These are phyloP conservation scores for Neodiprion fabricii DNA, from an alignment of 1,140 invertebrate genomes.

Conservation along the genomic window DNA sequence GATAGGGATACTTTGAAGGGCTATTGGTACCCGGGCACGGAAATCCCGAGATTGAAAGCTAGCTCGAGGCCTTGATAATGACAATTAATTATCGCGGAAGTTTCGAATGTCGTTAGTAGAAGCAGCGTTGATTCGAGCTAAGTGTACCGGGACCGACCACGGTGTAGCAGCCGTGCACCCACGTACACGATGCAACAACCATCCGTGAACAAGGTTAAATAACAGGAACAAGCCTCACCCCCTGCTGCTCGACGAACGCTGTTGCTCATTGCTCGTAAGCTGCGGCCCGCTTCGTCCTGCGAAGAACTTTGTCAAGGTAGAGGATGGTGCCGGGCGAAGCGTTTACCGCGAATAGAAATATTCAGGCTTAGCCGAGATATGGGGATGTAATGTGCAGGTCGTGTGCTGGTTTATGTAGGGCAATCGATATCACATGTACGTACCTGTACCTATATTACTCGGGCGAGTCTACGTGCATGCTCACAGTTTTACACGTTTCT, in stretches of 20 bases:
- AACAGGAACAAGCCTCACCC: not conserved
- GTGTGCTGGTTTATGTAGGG: slow-evolving; percentile 26
- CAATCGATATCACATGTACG: slow-evolving; percentile 30
- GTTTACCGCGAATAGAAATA: not conserved
- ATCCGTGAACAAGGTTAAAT: not conserved
- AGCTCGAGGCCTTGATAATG: not conserved
- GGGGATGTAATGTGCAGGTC: not conserved
- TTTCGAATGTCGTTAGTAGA: not conserved
- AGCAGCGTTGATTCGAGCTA: not conserved
- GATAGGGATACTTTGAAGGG: not conserved
- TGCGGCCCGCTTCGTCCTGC: not conserved
- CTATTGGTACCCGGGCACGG: not conserved
- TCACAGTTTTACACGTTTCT: not conserved
- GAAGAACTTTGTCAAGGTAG: not conserved
- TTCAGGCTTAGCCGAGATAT: not conserved
- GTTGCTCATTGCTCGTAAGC: not conserved
- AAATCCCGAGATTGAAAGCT: not conserved
- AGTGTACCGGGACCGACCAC: not conserved
- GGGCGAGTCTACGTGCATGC: slow-evolving; percentile 9
- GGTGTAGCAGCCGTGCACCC: not conserved
- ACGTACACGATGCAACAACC: not conserved
- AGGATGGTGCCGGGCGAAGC: not conserved
- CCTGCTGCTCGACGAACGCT: too few species aligned
- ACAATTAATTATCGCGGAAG: not conserved
- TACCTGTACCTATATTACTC: not conserved